Evolutionary conservation across 2,113 vertebrate genomes (phyloP), one percentile per base, ranked within the genome.

Genomic region (Corapipo altera): DNA sequence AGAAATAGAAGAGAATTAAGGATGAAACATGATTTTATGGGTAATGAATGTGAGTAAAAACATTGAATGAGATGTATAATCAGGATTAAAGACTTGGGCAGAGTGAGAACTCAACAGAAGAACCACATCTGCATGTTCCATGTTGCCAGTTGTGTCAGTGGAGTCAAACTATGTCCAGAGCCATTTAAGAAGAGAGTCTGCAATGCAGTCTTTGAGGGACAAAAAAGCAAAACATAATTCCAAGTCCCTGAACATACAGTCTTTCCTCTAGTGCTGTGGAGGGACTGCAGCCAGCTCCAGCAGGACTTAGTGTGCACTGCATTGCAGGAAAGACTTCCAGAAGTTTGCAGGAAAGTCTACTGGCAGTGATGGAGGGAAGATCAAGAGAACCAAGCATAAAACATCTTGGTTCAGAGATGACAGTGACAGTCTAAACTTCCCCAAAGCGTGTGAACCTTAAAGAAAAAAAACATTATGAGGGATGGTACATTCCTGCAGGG

Each of bases 151-250:
- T 67, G 11, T 30, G 24, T 58, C 54, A 64, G 65, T 78, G 48
- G 76, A 87, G 77, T 37, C 84, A 54, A 94, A 74, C 59, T 54
- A 37, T 52, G 41, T 59, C 65, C 84, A 84, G 32, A 66, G 48
- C 15, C 43, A 84, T 66, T 92, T 62, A 54, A 86, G 49, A 91
- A n/a, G 16, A 83, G 24, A 77, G 9, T 46, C 81, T 93, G 91
- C 87, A 95, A 93, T 91, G 76, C 76, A 80, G 87, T n/a, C 70
- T 77, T 88, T 74, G 73, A 87, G 51, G 32, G 61, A 94, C 62
- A 79, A 87, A 93, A 85, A 89, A 49, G 21, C 30, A 81, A 66
- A 95, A 62, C 27, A 13, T 30, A 54, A 91, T 62, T 84, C 51
- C 46, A 62, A 66, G n/a, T 46, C 43, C 43, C 74, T 91, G 88